A percentile compares a stretch with the other conserved stretches of the same genome.
Conservation (phyloP, 2,113 vertebrate genomes). For the Lepisosteus oculatus region DNA sequence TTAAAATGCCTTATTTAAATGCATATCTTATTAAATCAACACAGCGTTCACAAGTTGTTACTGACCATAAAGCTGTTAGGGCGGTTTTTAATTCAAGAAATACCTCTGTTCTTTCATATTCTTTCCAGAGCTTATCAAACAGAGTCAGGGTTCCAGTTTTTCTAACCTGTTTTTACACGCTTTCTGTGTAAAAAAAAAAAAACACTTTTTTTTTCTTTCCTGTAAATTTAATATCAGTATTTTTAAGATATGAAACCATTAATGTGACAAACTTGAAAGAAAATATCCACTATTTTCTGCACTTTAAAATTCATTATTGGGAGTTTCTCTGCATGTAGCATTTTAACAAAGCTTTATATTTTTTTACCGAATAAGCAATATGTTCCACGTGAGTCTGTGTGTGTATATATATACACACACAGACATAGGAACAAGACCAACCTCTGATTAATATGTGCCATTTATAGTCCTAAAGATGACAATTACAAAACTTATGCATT, state of each 20-base stretch:
- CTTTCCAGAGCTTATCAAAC: too few relatives aligned
- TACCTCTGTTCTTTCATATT: too few relatives aligned
- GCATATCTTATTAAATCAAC: slow-evolving; percentile 14
- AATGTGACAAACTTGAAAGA: slow-evolving; percentile 55
- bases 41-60: slow-evolving; percentile 39
- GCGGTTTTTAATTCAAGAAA: background rate
- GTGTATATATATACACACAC: background rate
- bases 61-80: background rate
- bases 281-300: slow-evolving; percentile 66
- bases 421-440: background rate
- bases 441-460: too few relatives aligned
- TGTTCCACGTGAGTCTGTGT: background rate
- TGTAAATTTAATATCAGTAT: slow-evolving; percentile 36
- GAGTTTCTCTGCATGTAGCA: slow-evolving; percentile 64
- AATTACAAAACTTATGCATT: too few relatives aligned
- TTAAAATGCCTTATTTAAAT: slow-evolving; percentile 8
- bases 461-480: too few relatives aligned
- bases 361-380: background rate
- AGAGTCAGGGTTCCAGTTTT: background rate
- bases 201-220: too few relatives aligned
- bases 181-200: slow-evolving; percentile 8
- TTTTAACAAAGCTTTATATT: slow-evolving; percentile 69
- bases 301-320: slow-evolving; percentile 70
- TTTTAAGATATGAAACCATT: slow-evolving; percentile 47
- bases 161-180: background rate